These are phyloP conservation scores for Meiosimyza decipiens DNA, from an alignment of 2,888 invertebrate genomes.

Conservation along the genomic window DNA sequence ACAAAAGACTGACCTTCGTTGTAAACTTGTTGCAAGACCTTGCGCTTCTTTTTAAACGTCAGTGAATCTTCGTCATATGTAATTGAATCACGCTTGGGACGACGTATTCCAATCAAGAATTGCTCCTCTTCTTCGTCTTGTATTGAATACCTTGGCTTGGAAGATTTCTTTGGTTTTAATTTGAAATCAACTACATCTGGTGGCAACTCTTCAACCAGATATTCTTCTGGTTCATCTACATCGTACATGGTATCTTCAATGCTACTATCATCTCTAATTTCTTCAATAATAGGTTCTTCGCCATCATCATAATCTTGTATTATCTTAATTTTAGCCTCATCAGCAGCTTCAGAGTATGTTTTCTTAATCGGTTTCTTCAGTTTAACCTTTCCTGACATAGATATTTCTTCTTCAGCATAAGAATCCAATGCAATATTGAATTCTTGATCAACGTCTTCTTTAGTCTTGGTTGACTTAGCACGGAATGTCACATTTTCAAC, in stretches of 20 bases:
- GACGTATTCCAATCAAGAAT: conserved; percentile 69
- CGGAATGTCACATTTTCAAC: conserved; percentile 84
- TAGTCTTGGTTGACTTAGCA: conserved; percentile 79
- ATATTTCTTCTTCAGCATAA: conserved; percentile 88
- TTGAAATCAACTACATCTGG: conserved; percentile 68
- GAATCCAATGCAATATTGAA: conserved; percentile 87
- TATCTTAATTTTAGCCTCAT: conserved; percentile 80
- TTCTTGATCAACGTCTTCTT: conserved; percentile 90
- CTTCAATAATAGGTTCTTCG: conserved; percentile 71
- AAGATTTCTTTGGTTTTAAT: conserved; percentile 66
- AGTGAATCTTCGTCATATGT: conserved; percentile 75
- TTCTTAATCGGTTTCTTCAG: conserved; percentile 79
- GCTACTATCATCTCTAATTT: conserved; percentile 73
- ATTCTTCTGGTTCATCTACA: conserved; percentile 68
- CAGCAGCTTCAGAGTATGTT: conserved; percentile 81
- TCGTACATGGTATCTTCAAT: conserved; percentile 70
- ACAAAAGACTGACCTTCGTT: conserved; percentile 60
- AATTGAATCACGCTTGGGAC: conserved; percentile 68
- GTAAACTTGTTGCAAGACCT: conserved; percentile 74
- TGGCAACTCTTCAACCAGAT: conserved; percentile 71
- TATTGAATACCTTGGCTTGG: conserved; percentile 69
- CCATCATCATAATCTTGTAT: conserved; percentile 73
- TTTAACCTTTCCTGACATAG: conserved; percentile 85
- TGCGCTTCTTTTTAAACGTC: conserved; percentile 77
- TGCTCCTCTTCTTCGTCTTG: conserved; percentile 72